Conservation (phyloP, 1,140 invertebrate genomes). For the Cyphomyrmex costatus region DNA sequence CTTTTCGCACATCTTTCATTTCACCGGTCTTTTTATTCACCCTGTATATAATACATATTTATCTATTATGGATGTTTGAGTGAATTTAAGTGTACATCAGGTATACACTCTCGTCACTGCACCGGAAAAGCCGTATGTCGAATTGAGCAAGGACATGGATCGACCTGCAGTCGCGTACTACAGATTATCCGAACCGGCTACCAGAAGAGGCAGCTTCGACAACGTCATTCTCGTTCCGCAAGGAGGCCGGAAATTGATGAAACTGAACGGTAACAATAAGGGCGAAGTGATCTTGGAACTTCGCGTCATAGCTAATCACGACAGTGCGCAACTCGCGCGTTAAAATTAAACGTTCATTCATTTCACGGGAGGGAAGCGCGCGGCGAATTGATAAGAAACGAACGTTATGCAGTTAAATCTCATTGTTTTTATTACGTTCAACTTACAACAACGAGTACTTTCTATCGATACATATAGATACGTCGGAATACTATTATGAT, state of each 20-base stretch:
- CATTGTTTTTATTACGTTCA: slow-evolving; percentile 76
- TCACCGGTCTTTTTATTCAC: no score
- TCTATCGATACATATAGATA: slow-evolving; percentile 78
- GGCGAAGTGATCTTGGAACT: slow-evolving; percentile 83
- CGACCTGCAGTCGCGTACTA: slow-evolving; percentile 76
- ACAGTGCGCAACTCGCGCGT: slow-evolving; percentile 50
- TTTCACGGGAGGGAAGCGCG: no score
- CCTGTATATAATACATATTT: neutral
- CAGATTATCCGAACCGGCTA: slow-evolving; percentile 75
- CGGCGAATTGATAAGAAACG: neutral
- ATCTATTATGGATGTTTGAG: neutral
- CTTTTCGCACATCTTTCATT: no score
- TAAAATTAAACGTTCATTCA: neutral
- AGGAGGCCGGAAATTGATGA: slow-evolving; percentile 77
- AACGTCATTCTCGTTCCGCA: slow-evolving; percentile 76
- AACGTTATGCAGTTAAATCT: slow-evolving; percentile 43
- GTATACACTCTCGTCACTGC: slow-evolving; percentile 68
- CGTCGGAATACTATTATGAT: slow-evolving; percentile 74
- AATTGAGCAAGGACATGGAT: slow-evolving; percentile 72
- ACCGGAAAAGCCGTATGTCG: slow-evolving; percentile 72
- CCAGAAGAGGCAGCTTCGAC: slow-evolving; percentile 66
- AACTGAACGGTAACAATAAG: slow-evolving; percentile 79
- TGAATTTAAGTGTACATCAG: slow-evolving; percentile 58
- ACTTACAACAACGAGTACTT: slow-evolving; percentile 77
- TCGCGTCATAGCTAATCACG: slow-evolving; percentile 82